Conservation (phyloP, 2,888 invertebrate species). For the Tinea semifulvella region DNA sequence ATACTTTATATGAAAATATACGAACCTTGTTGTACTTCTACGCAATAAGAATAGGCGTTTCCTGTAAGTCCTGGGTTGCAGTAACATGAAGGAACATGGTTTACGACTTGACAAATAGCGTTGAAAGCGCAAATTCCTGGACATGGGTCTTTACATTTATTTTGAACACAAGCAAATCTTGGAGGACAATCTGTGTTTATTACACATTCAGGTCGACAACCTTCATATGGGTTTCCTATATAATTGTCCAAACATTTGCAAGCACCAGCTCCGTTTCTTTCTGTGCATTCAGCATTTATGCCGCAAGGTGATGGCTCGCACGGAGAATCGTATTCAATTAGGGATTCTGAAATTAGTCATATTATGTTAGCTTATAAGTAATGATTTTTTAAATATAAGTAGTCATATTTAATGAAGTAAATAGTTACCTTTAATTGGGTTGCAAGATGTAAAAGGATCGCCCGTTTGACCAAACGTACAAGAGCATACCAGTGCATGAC, state of each 20-base stretch:
- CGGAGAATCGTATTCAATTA: conserved; percentile 60
- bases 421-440: conserved; percentile 43
- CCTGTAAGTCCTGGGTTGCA: conserved; percentile 75
- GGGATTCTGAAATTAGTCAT: conserved; percentile 44
- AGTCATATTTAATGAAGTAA: neutral
- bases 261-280: conserved; percentile 72
- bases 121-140: conserved; percentile 78
- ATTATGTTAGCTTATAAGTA: too few species aligned
- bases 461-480: conserved; percentile 72
- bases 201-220: conserved; percentile 84
- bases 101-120: conserved; percentile 77
- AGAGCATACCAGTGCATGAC: conserved; percentile 74
- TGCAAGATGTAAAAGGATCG: conserved; percentile 68
- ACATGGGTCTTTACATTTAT: conserved; percentile 83
- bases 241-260: conserved; percentile 74
- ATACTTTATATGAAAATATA: neutral
- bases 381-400: neutral
- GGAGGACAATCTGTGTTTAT: conserved; percentile 81
- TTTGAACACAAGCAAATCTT: conserved; percentile 76
- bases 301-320: conserved; percentile 78
- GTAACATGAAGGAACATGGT: conserved; percentile 78
- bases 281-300: conserved; percentile 68
- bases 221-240: conserved; percentile 58
- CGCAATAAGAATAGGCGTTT: conserved; percentile 74
- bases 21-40: conserved; percentile 45